These are phyloP conservation scores for Sylvicola fuscatus DNA, from an alignment of 2,888 invertebrate genomes.

Conservation along the genomic window DNA sequence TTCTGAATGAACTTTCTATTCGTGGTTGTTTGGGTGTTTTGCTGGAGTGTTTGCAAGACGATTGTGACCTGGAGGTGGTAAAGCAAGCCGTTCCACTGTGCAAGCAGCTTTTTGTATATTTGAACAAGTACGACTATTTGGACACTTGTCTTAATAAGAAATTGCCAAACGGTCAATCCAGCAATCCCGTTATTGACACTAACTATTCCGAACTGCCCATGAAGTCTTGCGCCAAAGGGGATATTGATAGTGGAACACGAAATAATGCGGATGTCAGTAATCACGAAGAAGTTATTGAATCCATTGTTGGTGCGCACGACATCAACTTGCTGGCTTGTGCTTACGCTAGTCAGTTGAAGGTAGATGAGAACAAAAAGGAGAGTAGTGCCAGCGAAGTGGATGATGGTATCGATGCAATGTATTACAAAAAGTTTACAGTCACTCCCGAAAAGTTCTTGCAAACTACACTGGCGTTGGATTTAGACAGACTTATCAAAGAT, in stretches of 20 bases:
- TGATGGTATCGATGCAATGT: slow-evolving; percentile 17
- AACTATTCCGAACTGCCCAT: slow-evolving; percentile 7
- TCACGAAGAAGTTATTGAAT: slow-evolving; percentile 37
- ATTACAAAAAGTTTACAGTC: slow-evolving; percentile 21
- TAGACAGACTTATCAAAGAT: slow-evolving; percentile 35
- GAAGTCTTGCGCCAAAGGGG: slow-evolving; percentile 7
- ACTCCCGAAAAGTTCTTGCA: slow-evolving; percentile 37
- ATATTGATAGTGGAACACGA: slow-evolving; percentile 5
- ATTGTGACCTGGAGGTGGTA: slow-evolving; percentile 50
- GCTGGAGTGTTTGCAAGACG: slow-evolving; percentile 40
- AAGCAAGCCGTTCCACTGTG: slow-evolving; percentile 36
- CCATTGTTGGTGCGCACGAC: slow-evolving; percentile 40
- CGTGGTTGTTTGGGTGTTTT: slow-evolving; percentile 51
- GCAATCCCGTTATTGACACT: slow-evolving; percentile 8
- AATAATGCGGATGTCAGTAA: slow-evolving; percentile 15
- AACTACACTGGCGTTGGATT: slow-evolving; percentile 33
- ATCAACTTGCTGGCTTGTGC: slow-evolving; percentile 37
- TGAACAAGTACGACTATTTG: slow-evolving; percentile 33
- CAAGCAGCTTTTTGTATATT: slow-evolving; percentile 22
- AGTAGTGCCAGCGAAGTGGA: slow-evolving; percentile 4
- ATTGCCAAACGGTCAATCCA: background rate
- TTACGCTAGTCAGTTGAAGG: slow-evolving; percentile 31
- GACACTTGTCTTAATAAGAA: slow-evolving; percentile 7
- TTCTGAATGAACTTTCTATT: slow-evolving; percentile 41
- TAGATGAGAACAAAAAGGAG: slow-evolving; percentile 5